Percentiles rank a stretch among this genome's conserved stretches.
These are phyloP conservation scores for Mus caroli DNA, from an alignment of 2,797 vertebrate genomes.

Conservation along the genomic window DNA sequence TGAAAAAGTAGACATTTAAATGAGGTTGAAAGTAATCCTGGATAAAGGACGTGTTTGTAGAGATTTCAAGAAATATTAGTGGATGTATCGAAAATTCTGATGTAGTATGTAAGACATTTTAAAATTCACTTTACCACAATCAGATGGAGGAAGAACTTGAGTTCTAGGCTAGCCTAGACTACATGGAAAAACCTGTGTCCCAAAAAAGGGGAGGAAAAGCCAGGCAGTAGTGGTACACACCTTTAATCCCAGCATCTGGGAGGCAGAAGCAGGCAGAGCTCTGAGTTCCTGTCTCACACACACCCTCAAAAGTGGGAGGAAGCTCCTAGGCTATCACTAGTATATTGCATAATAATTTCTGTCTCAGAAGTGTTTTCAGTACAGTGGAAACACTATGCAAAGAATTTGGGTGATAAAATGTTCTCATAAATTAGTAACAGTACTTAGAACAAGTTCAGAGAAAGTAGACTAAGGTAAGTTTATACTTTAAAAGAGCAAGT, in stretches of 20 bases:
- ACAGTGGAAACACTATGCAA: not conserved
- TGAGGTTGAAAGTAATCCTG: slow-evolving; percentile 44
- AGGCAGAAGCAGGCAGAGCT: not conserved
- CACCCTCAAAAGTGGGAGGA: not conserved
- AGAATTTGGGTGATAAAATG: slow-evolving; percentile 31
- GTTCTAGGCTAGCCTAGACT: not conserved
- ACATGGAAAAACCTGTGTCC: not conserved
- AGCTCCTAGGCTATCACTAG: not conserved
- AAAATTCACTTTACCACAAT: not conserved
- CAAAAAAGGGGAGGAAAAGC: not conserved
- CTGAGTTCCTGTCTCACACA: not conserved
- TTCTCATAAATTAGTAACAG: slow-evolving; percentile 42
- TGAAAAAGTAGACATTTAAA: slow-evolving; percentile 20
- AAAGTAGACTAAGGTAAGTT: slow-evolving; percentile 36
- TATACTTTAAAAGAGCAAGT: not conserved
- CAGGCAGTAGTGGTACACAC: not conserved
- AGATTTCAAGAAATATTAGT: slow-evolving; percentile 39
- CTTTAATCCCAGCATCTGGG: not conserved
- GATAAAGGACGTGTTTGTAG: not conserved
- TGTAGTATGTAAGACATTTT: not conserved
- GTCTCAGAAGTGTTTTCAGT: slow-evolving; percentile 18
- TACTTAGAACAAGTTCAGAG: not conserved
- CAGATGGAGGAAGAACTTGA: not conserved
- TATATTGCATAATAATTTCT: not conserved
- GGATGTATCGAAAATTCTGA: not conserved